phyloP scores from a whole-genome alignment of 1,140 invertebrate species.

The Physella acuta region DNA sequence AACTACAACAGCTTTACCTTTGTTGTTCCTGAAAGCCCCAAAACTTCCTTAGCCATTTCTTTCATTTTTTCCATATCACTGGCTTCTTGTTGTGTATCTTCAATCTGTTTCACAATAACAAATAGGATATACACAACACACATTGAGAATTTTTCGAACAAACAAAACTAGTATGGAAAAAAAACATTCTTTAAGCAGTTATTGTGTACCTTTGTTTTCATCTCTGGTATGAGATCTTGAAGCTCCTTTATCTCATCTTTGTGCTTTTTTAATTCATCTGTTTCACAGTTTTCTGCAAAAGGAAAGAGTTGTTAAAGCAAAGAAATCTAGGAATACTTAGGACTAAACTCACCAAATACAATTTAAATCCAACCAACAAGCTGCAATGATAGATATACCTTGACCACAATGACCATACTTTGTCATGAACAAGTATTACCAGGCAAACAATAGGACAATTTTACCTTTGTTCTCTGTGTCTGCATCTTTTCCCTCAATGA shows the following conservation, averaged over 20 bases:
- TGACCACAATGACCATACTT: no score
- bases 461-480: constrained; percentile 18
- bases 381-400: no score
- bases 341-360: background rate
- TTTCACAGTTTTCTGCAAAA: constrained; percentile 4
- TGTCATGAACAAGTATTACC: no score
- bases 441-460: no score
- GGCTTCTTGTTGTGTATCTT: constrained; percentile 6
- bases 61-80: constrained; percentile 21
- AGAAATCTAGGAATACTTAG: background rate
- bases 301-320: background rate
- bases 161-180: background rate
- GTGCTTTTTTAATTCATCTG: constrained; percentile 7
- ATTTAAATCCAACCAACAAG: no score
- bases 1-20: constrained; percentile 6
- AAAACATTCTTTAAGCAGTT: background rate
- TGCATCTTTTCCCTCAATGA: background rate
- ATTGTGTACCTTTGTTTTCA: constrained; percentile 20
- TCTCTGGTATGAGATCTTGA: constrained; percentile 21
- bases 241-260: constrained; percentile 23
- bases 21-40: constrained; percentile 12
- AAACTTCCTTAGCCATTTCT: constrained; percentile 16
- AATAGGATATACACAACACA: background rate
- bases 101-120: constrained; percentile 17
- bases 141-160: background rate